Percentiles rank a stretch among this genome's conserved stretches.
Evolutionary conservation across 1,140 invertebrate species (phyloP).

Genomic region (Leguminivora glycinivorella): DNA sequence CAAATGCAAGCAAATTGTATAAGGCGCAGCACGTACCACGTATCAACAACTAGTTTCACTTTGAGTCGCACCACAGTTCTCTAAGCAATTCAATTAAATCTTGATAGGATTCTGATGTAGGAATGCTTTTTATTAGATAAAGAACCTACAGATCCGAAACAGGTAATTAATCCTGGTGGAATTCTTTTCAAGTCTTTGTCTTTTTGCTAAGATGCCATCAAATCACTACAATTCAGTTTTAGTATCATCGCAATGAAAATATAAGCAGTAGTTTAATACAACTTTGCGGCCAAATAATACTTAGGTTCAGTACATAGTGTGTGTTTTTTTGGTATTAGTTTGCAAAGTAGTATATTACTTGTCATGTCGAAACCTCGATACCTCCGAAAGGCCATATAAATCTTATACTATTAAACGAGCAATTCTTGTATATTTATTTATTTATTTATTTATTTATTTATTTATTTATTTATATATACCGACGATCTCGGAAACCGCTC

Average conservation of each 20-base stretch:
- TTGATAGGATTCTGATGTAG: constrained; percentile 45
- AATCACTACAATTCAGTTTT: constrained; percentile 24
- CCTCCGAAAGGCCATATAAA: too few relatives aligned
- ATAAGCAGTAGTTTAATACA: neutral
- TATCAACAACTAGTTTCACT: constrained; percentile 31
- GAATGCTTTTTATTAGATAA: constrained; percentile 53
- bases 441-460: too few relatives aligned
- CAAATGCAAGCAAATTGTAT: neutral
- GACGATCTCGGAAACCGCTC: too few relatives aligned
- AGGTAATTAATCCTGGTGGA: constrained; percentile 59
- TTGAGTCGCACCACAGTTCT: constrained; percentile 42
- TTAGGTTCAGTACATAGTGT: too few relatives aligned
- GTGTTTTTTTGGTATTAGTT: too few relatives aligned
- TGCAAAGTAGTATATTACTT: too few relatives aligned
- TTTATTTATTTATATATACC: too few relatives aligned
- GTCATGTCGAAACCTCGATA: too few relatives aligned
- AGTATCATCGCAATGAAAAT: neutral
- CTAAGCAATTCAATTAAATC: constrained; percentile 60
- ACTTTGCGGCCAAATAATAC: too few relatives aligned
- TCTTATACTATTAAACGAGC: too few relatives aligned
- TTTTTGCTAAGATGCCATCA: constrained; percentile 34
- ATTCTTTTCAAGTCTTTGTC: constrained; percentile 43
- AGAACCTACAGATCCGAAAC: constrained; percentile 55
- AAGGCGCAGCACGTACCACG: neutral
- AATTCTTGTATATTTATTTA: too few relatives aligned